Percentiles rank a stretch among this genome's conserved stretches.
These are phyloP conservation scores for Syngnathoides biaculeatus DNA, from an alignment of 2,113 vertebrate genomes.

Conservation along the genomic window DNA sequence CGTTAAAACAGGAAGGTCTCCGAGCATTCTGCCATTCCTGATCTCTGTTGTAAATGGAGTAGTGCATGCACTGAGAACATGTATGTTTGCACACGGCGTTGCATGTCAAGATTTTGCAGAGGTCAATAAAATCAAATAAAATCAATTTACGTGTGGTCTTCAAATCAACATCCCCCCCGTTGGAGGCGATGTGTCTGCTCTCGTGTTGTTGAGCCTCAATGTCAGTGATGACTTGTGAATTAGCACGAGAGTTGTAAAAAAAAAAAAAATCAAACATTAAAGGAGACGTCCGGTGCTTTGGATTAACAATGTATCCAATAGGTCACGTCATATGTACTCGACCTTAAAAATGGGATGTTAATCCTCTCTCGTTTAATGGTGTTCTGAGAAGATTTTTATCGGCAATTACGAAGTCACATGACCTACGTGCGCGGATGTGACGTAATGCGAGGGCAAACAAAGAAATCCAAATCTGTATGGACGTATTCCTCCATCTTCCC, in stretches of 20 bases:
- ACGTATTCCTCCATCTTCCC: no score
- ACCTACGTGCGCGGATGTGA: no score
- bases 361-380: no score
- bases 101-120: constrained; percentile 86
- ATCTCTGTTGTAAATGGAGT: constrained; percentile 70
- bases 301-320: no score
- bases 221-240: neutral
- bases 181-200: neutral
- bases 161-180: neutral
- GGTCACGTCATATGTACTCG: no score
- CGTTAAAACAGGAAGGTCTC: constrained; percentile 31
- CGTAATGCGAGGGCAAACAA: no score
- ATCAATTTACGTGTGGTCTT: neutral
- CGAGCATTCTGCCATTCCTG: constrained; percentile 56
- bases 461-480: no score
- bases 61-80: constrained; percentile 73
- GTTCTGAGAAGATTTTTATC: no score
- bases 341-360: no score
- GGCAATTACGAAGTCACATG: no score
- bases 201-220: neutral
- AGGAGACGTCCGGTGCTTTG: no score
- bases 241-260: neutral
- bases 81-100: constrained; percentile 78
- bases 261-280: neutral
- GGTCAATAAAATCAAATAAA: constrained; percentile 69